These are phyloP conservation scores for Apamea monoglypha DNA, from an alignment of 2,888 invertebrate species.

Conservation along the genomic window DNA sequence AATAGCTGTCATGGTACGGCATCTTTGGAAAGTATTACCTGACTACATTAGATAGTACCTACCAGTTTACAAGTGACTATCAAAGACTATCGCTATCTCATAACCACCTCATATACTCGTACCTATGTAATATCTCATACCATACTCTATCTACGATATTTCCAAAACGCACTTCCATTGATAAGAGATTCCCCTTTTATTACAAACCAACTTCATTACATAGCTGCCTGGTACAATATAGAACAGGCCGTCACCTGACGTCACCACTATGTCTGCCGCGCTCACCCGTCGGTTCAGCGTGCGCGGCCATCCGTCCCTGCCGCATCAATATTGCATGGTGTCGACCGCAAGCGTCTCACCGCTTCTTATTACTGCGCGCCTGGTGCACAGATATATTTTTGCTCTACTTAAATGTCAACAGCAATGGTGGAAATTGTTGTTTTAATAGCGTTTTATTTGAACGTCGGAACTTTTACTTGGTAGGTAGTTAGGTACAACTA, in stretches of 20 bases:
- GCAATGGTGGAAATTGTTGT: slow-evolving; percentile 39
- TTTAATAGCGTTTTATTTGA: slow-evolving; percentile 13
- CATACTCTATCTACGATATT: background rate
- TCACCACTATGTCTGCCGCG: slow-evolving; percentile 34
- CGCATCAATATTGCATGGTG: slow-evolving; percentile 76
- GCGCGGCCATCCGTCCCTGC: slow-evolving; percentile 50
- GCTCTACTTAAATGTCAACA: slow-evolving; percentile 59
- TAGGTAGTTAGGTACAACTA: no score
- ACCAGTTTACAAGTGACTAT: background rate
- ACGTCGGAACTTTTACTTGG: background rate
- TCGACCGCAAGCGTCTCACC: slow-evolving; percentile 64
- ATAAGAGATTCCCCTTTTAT: background rate
- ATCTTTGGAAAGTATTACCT: background rate
- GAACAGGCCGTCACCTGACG: slow-evolving; percentile 33
- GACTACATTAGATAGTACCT: background rate
- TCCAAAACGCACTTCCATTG: background rate
- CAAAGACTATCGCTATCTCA: background rate
- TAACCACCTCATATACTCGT: background rate
- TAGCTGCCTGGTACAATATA: slow-evolving; percentile 22
- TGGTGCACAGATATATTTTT: slow-evolving; percentile 69
- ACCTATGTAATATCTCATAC: no score
- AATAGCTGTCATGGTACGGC: background rate
- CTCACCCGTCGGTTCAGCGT: slow-evolving; percentile 41
- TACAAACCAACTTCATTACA: background rate
- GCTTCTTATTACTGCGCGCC: slow-evolving; percentile 72